Conservation (phyloP, 2,888 invertebrate species). For the Drepanosiphum platanoidis region DNA sequence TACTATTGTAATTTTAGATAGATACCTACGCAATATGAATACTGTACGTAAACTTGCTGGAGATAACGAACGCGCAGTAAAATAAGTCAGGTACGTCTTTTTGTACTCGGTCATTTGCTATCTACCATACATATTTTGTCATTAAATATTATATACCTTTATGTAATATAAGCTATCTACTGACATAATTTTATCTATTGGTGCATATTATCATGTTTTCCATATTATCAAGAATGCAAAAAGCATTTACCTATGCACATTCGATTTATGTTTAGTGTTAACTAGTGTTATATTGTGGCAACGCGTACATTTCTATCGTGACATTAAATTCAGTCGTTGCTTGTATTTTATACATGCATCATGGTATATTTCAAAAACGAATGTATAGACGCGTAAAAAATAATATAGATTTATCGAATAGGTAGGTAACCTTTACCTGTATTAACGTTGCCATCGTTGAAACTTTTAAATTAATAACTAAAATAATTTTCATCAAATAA, state of each 20-base stretch:
- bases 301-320: background rate
- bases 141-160: no score
- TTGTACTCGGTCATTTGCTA: background rate
- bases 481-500: no score
- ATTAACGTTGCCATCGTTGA: no score
- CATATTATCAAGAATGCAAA: background rate
- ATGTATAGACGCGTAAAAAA: background rate
- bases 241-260: background rate
- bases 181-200: background rate
- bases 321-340: background rate
- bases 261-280: background rate
- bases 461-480: no score
- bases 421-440: background rate
- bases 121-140: no score
- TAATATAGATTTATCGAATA: background rate
- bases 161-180: background rate
- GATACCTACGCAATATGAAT: no score
- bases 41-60: background rate
- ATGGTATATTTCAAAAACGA: background rate
- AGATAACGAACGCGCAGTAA: background rate
- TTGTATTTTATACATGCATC: background rate
- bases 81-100: background rate
- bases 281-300: background rate
- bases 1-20: background rate
- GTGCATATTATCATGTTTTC: background rate